Evolutionary conservation across 2,888 invertebrate genomes (phyloP), one percentile per base, ranked within the genome.

Genomic region (Xestia sexstrigata): DNA sequence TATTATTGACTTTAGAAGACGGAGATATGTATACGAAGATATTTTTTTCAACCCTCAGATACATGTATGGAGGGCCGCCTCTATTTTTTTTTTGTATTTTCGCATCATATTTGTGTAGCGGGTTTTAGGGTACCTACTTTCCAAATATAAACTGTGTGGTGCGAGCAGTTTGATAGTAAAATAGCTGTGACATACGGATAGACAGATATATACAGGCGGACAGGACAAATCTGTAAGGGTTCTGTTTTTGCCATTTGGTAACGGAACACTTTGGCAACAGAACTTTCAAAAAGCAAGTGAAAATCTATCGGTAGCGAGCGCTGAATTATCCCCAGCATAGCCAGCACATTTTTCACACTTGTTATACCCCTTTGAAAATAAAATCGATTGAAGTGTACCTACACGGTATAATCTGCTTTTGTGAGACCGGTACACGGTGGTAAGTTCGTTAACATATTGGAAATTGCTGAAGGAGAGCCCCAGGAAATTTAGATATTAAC

Each of bases 371-470:
- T 23, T 45, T 39, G 15, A 11, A 20, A 65, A 55, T 63, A 47
- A 70, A 70, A 55, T 65, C 70, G 58, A 58, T 66, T 42, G 42
- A 58, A 58, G 20, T n/a, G 26, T 47, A 39, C 11, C n/a, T 39
- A 70, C 30, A 47, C 11, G 11, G 13, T 77, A 6, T 35, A 58
- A 23, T 2, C 47, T 35, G 2, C 42, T 23, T 49, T 49, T 71
- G 9, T 58, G 17, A 42, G 4, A 78, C 63, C 30, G 71, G 39
- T 39, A 47, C 30, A 17, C 8, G 26, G 55, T 66, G 30, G 30
- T 55, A 49, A 42, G 65, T 71, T 78, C 39, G 49, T 72, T 72
- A 66, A 66, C 23, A 66, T 58, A 60, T 66, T 72, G 58, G 13
- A 78, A 78, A 78, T 66, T 49, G 30, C n/a, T 78, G 47, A 30